Percentiles rank a stretch among this genome's conserved stretches.
These are phyloP conservation scores for Menidia menidia DNA, from an alignment of 2,797 vertebrate genomes.

Conservation along the genomic window DNA sequence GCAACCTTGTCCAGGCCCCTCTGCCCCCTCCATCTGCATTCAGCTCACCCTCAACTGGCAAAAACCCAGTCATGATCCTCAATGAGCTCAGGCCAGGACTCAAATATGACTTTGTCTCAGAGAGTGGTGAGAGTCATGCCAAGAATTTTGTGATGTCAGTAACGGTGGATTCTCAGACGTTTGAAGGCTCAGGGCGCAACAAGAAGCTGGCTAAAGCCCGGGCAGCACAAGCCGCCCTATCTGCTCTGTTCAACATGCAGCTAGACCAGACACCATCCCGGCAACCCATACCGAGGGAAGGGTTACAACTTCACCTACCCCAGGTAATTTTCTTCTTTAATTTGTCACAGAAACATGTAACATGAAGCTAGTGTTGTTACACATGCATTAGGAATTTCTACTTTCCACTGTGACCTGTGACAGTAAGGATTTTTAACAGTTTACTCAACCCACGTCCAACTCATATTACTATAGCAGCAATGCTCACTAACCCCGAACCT, in stretches of 20 bases:
- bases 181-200: constrained; percentile 96
- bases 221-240: constrained; percentile 94
- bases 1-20: constrained; percentile 87
- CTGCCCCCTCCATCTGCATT: constrained; percentile 86
- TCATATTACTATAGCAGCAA: not conserved
- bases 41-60: constrained; percentile 88
- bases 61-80: constrained; percentile 98
- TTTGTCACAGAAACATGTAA: not conserved
- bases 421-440: not conserved
- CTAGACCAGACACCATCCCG: constrained; percentile 96
- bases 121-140: constrained; percentile 97
- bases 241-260: constrained; percentile 95
- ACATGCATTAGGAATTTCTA: not conserved
- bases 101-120: constrained; percentile 97
- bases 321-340: constrained; percentile 85
- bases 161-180: constrained; percentile 92
- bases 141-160: constrained; percentile 99
- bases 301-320: constrained; percentile 94
- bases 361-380: not conserved
- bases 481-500: not conserved
- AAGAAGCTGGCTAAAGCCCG: constrained; percentile 98
- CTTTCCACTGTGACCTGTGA: not conserved
- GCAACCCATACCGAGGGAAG: constrained; percentile 96
- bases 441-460: not conserved
- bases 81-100: constrained; percentile 96